Percentiles rank a stretch among this genome's conserved stretches.
Evolutionary conservation across 2,797 vertebrate species (phyloP).

Genomic region (Sternarchorhynchus goeldii): DNA sequence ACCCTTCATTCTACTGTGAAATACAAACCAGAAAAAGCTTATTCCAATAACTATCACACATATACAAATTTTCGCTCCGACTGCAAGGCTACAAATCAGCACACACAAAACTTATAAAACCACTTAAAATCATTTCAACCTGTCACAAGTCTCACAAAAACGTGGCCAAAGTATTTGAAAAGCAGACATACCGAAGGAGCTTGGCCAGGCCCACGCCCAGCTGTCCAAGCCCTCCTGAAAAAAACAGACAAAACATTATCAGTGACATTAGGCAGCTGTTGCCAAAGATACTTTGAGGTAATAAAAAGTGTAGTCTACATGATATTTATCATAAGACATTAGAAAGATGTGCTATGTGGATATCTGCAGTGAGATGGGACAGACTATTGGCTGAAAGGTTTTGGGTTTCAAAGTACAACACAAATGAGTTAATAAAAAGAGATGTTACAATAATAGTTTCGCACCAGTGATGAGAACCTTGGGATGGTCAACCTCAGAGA

Average conservation of each 20-base stretch:
- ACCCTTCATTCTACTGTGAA: background rate
- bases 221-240: slow-evolving; percentile 89
- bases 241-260: slow-evolving; percentile 30
- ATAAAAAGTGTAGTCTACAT: slow-evolving; percentile 21
- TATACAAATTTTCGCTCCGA: too few species aligned
- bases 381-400: too few species aligned
- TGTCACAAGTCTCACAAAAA: background rate
- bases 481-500: slow-evolving; percentile 82
- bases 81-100: too few species aligned
- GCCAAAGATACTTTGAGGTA: slow-evolving; percentile 53
- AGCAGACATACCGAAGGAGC: slow-evolving; percentile 80
- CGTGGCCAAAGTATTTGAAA: background rate
- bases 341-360: background rate
- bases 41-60: background rate
- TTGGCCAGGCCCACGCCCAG: slow-evolving; percentile 92
- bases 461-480: slow-evolving; percentile 93
- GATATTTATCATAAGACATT: slow-evolving; percentile 19
- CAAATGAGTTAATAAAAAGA: background rate
- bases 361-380: background rate
- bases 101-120: background rate
- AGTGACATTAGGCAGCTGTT: slow-evolving; percentile 38
- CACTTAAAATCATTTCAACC: background rate
- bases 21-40: background rate
- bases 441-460: slow-evolving; percentile 14
- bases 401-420: background rate